Evolutionary conservation across 2,797 vertebrate species (phyloP), one percentile per base, ranked within the genome.

Genomic region (Eptatretus atami): DNA sequence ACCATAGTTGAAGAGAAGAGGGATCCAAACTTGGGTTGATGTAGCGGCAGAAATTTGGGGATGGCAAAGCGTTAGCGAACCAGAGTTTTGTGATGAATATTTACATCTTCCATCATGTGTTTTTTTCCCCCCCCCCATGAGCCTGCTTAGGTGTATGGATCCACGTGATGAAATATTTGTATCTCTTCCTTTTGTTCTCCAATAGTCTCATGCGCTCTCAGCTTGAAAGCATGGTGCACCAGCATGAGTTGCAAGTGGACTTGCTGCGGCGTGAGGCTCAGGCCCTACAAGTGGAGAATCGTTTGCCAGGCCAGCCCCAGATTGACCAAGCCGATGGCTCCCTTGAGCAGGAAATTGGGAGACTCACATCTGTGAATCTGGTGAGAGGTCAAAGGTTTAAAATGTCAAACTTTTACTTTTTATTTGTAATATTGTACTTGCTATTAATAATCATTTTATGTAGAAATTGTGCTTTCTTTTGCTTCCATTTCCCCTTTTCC

Each of bases 291-390:
- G 90, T 95, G 64, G 92, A 96, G 61, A 96, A 90, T 72, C 90
- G 96, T 71, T 94, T 93, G 69, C 81, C 95, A 64, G 86, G 95
- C 79, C 79, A 95, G 70, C 87, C 92, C 3, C 92, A 87, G 0
- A 87, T 95, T 71, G 92, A 87, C 1, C 81, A 86, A 44, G 94
- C 95, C 1, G 88, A 98, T 70, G 87, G 87, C 73, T 95, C 88
- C 61, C 78, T 98, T 65, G 88, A 98, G 70, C 92, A 95, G 0
- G 92, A 98, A 74, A 96, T 96, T 77, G 96, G 87, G 2, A 77
- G 88, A 6, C 81, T 96, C 66, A 98, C 92, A 64, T 95, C 94
- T 0, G 88, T 95, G 70, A 98, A 98, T 78, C 65, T 96, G 83
- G 88, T 94, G 75, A 68, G 81, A 63, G n/a, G 15, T 15, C 12